A percentile compares a stretch with the other conserved stretches of the same genome.
Conservation (phyloP, 2,888 invertebrate species). For the Trachelus stipa region DNA sequence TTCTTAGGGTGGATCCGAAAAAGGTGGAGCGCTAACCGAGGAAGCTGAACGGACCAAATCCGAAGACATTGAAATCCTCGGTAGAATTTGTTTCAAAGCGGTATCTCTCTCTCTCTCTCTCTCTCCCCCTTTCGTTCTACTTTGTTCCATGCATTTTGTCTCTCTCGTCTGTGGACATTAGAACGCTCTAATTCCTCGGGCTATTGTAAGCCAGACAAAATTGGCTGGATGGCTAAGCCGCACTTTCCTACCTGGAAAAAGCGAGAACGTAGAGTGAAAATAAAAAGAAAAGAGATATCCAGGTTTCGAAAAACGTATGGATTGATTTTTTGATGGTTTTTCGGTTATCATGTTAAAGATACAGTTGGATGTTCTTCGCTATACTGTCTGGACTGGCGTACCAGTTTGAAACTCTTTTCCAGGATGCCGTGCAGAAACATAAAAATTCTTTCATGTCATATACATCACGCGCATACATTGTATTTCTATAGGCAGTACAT, state of each 20-base stretch:
- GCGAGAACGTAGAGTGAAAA: constrained; percentile 12
- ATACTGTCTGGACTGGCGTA: not conserved
- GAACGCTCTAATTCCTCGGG: not conserved
- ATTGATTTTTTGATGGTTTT: not conserved
- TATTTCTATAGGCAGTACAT: not conserved
- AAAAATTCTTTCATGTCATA: constrained; percentile 30
- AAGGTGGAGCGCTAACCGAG: not conserved
- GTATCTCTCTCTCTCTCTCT: not conserved
- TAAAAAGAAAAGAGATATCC: not conserved
- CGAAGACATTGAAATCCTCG: constrained; percentile 6
- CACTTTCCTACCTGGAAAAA: not conserved
- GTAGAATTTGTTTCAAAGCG: not conserved
- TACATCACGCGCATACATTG: constrained; percentile 16
- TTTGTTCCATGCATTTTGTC: not conserved
- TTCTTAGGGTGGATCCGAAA: not conserved
- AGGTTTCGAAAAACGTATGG: not conserved
- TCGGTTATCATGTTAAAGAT: not conserved
- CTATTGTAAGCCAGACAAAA: not conserved
- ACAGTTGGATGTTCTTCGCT: too few species aligned
- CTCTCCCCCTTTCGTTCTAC: not conserved
- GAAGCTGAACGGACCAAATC: constrained; percentile 16
- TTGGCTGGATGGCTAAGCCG: not conserved
- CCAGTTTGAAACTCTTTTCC: constrained; percentile 21
- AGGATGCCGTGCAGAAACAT: constrained; percentile 25
- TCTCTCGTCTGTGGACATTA: not conserved